Percentiles rank a stretch among this genome's conserved stretches.
phyloP scores from a whole-genome alignment of 2,113 vertebrate species.

The Peromyscus leucopus region DNA sequence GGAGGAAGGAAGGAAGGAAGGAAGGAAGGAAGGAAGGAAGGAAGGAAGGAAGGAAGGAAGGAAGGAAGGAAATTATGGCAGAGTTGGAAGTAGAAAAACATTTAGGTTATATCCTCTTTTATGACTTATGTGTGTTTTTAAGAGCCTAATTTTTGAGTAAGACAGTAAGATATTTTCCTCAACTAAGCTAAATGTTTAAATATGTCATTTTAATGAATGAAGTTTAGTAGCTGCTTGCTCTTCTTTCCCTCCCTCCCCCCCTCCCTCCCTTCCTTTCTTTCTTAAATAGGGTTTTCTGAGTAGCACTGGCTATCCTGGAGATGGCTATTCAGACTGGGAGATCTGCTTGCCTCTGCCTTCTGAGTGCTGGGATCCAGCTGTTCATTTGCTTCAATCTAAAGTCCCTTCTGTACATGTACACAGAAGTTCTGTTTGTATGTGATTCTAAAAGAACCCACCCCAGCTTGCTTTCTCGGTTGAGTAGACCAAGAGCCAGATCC shows the following conservation, averaged over 20 bases:
- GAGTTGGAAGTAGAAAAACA: background rate
- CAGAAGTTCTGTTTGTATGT: background rate
- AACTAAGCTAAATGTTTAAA: background rate
- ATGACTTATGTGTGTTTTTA: background rate
- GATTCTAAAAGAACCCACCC: background rate
- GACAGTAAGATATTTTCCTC: constrained; percentile 6
- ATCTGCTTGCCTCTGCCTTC: background rate
- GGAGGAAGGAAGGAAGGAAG: no score
- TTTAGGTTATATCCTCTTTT: background rate
- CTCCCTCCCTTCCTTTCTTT: rapidly evolving
- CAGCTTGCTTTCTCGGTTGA: background rate
- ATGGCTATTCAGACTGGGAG: background rate
- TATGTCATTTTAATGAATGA: constrained; percentile 34
- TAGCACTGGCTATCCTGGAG: background rate
- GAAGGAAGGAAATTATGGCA: no score
- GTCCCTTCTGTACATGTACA: background rate
- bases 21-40: no score
- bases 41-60: no score
- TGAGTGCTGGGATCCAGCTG: background rate
- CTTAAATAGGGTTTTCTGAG: background rate
- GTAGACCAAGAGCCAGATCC: constrained; percentile 8
- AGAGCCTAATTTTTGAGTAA: background rate
- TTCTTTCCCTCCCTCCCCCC: background rate
- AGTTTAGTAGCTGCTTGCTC: background rate
- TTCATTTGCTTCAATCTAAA: background rate